A percentile compares a stretch with the other conserved stretches of the same genome.
Evolutionary conservation across 2,797 vertebrate genomes (phyloP).

Genomic region (Lycodopsis pacificus): DNA sequence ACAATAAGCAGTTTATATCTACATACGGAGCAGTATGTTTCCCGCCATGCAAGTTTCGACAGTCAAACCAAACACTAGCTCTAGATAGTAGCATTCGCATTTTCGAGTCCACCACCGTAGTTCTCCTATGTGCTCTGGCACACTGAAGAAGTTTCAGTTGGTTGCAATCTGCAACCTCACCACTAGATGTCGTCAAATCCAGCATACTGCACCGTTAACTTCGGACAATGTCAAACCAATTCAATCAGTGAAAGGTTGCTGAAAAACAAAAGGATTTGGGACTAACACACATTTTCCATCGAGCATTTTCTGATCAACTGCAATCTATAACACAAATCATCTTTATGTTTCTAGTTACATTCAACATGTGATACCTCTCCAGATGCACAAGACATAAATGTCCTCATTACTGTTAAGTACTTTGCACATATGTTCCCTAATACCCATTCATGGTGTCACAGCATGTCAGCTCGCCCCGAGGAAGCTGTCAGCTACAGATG

Average conservation of each 20-base stretch:
- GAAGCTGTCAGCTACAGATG: constrained; percentile 85
- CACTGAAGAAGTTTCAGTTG: neutral
- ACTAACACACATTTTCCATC: neutral
- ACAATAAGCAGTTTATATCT: neutral
- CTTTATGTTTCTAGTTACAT: neutral
- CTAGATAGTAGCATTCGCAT: neutral
- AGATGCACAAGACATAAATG: constrained; percentile 38
- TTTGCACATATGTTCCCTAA: constrained; percentile 62
- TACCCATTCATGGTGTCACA: constrained; percentile 67
- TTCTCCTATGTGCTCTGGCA: neutral
- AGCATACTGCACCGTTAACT: neutral
- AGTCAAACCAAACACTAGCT: neutral
- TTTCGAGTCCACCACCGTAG: neutral
- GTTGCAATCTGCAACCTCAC: neutral
- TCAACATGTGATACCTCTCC: neutral
- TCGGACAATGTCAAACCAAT: neutral
- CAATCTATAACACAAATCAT: neutral
- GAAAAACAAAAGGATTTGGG: neutral
- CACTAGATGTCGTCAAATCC: neutral
- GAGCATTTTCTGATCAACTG: neutral
- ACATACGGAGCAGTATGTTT: neutral
- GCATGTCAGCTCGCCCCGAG: constrained; percentile 68
- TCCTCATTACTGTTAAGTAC: constrained; percentile 66
- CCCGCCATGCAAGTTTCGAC: neutral
- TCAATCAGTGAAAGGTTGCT: neutral